Percentiles rank a stretch among this genome's conserved stretches.
These are phyloP conservation scores for Aspidoscelis tigris DNA, from an alignment of 2,113 vertebrate genomes.

Conservation along the genomic window DNA sequence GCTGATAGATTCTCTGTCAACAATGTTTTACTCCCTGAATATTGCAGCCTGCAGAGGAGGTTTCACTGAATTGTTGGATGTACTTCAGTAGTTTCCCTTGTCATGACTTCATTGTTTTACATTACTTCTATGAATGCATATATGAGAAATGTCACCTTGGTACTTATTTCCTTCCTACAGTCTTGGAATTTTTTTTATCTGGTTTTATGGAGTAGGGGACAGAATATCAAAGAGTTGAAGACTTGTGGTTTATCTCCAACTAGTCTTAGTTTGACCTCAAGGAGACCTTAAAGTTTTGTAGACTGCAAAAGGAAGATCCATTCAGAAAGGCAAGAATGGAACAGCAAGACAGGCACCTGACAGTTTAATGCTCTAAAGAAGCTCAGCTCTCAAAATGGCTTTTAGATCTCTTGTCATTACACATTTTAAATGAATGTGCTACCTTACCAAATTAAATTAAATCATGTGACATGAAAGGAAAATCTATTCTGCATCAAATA, in stretches of 20 bases:
- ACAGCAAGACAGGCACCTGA: constrained; percentile 47
- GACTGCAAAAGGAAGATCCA: constrained; percentile 33
- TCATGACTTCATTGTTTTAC: not conserved
- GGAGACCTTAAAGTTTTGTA: constrained; percentile 41
- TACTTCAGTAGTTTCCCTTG: not conserved
- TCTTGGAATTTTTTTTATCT: not conserved
- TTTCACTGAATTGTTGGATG: constrained; percentile 14
- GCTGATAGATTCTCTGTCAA: not conserved
- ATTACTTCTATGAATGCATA: not conserved
- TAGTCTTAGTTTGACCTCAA: constrained; percentile 34
- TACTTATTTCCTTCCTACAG: not conserved
- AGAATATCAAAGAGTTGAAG: constrained; percentile 9
- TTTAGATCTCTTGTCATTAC: constrained; percentile 54
- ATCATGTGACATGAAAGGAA: constrained; percentile 50
- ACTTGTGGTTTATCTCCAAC: constrained; percentile 2
- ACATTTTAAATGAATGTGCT: constrained; percentile 53
- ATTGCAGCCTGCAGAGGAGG: not conserved
- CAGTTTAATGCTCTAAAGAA: constrained; percentile 47
- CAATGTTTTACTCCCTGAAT: not conserved
- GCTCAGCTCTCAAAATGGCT: constrained; percentile 21
- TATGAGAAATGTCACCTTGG: not conserved
- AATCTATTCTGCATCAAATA: constrained; percentile 17
- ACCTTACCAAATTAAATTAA: constrained; percentile 31
- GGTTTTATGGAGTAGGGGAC: not conserved
- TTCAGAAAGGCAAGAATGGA: constrained; percentile 40